Evolutionary conservation across 2,113 vertebrate genomes (phyloP).

Genomic region (Paradisaea rubra): DNA sequence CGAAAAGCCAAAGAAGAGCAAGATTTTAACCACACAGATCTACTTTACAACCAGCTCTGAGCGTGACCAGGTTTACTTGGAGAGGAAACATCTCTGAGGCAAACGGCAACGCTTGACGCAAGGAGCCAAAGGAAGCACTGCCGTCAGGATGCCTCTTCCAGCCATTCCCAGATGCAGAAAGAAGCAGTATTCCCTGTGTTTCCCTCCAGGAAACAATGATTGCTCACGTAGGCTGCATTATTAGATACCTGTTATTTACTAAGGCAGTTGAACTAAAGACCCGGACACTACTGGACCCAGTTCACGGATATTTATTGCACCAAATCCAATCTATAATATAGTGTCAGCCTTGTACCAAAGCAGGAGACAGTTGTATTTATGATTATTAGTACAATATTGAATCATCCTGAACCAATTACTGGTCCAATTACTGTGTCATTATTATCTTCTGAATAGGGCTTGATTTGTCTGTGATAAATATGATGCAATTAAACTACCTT

Average conservation of each 20-base stretch:
- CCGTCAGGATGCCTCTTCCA: neutral
- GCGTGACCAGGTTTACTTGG: neutral
- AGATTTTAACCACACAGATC: neutral
- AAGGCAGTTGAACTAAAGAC: slow-evolving; percentile 16
- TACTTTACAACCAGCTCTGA: neutral
- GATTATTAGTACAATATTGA: slow-evolving; percentile 85
- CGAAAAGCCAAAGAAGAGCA: neutral
- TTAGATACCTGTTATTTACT: slow-evolving; percentile 51
- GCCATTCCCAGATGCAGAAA: neutral
- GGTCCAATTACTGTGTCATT: slow-evolving; percentile 82
- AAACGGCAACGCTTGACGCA: neutral
- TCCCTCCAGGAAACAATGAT: neutral
- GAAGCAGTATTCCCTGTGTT: neutral
- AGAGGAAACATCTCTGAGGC: neutral
- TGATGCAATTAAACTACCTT: slow-evolving; percentile 82
- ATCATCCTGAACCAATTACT: slow-evolving; percentile 82
- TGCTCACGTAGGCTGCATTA: neutral
- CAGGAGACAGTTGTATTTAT: slow-evolving; percentile 78
- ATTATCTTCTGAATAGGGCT: slow-evolving; percentile 82
- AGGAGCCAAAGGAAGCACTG: neutral
- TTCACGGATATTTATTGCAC: slow-evolving; percentile 75
- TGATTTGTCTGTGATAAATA: slow-evolving; percentile 84
- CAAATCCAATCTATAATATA: slow-evolving; percentile 68
- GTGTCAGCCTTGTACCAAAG: slow-evolving; percentile 74
- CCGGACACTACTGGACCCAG: slow-evolving; percentile 51